Base-by-base conservation (phyloP, 2,797 vertebrate species). In the Gobio occitaniae region DNA sequence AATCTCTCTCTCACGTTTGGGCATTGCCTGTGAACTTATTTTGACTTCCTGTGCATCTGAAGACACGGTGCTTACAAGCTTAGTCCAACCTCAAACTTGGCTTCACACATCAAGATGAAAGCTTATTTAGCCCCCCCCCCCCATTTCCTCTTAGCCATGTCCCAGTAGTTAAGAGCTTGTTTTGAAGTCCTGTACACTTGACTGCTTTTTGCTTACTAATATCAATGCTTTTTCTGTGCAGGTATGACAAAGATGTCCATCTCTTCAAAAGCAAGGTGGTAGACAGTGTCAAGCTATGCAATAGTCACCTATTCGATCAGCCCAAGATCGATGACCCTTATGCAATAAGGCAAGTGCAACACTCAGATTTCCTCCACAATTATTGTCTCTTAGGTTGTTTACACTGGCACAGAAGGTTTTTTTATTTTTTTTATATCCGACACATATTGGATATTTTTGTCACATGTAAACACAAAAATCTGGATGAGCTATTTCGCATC, bases 241-340 rank as follows among this genome's bases (percentile, higher is more conserved):
- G 98, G 87, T 99, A 99, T 88, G 98, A 99, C 82, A 97, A 97
- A 91, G 98, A 99, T 83, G 92, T 99, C 84, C 98, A 99, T 74
- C 94, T 98, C 85, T 99, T 99, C 92, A 99, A 99, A 95, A 98
- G 96, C 89, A 99, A 99, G 94, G 97, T 99, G 90, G 95, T 99
- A 61, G 98, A 99, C 89, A 97, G 97, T 70, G 97, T 99, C 87
- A 98, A 95, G 93, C 94, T 98, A 93, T 99, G 98, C 96, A 97
- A 98, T 92, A 97, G 97, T 93, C 97, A 95, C 92, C 95, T 99
- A 88, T 99, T 99, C 90, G 97, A 99, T 94, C 96, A 96, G 78
- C 98, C 98, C 86, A 99, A 98, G 93, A 96, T 99, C 83, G 98
- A 99, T 79, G 98, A 99, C 92, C 97, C 98, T 69, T 99, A 99